Base-by-base conservation (phyloP, 2,888 invertebrate genomes). In the Volucella bombylans region DNA sequence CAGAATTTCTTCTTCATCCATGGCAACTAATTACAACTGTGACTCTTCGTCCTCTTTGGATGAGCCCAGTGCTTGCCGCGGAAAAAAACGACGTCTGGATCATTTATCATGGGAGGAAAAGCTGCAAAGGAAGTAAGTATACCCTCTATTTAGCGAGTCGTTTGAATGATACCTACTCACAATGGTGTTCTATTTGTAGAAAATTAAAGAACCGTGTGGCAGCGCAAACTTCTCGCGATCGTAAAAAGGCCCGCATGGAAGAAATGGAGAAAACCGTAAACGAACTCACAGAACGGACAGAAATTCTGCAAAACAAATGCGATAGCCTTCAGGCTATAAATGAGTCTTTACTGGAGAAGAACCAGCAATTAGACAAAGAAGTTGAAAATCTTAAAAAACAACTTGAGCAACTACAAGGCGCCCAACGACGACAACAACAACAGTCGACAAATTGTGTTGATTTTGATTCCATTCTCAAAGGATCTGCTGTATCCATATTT, bases 141-240 rank as follows among this genome's bases (percentile, higher is more conserved):
- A 23, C 67, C 31, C 1, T 15, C 12, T 18, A 45, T 15, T 10
- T 8, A 4, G 1, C 31, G 14, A 12, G 15, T 23, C 10, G 23
- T 11, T 23, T 8, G 12, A 6, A 10, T 18, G 1, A 38, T 43
- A 55, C 8, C 12, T 14, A 54, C 9, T 38, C n/a, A 14, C 38
- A 10, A 14, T 41, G 9, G 15, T 39, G 54, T 41, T 50, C 41
- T 57, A 79, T 86, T 92, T 92, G 39, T 91, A 98, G 98, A 91
- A 98, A 98, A 92, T 91, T 98, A 88, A 98, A 98, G 91, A 99
- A 99, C 91, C 94, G 99, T 87, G 98, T 99, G 38, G 99, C 99
- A 43, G 99, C 99, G 2, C 99, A 99, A 92, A 98, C 97, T 61
- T 99, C 99, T 0, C 94, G 99, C 71, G 99, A 99, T 92, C 94